Evolutionary conservation across 2,888 invertebrate species (phyloP).

Genomic region (Lucinisca nassula): DNA sequence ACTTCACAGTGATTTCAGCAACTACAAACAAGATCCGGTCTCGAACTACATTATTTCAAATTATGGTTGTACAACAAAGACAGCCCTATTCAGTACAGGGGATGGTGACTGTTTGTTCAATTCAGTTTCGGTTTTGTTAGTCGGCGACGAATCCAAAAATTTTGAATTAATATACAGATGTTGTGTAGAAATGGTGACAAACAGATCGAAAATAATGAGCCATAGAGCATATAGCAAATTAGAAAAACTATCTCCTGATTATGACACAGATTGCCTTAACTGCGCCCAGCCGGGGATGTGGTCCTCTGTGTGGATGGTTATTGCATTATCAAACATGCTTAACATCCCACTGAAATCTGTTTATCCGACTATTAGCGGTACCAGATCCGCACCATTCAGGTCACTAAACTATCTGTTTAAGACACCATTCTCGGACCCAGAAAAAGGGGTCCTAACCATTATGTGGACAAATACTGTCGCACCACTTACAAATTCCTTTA

Average conservation of each 20-base stretch:
- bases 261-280: no score
- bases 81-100: neutral
- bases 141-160: neutral
- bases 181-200: neutral
- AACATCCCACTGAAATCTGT: no score
- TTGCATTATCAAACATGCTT: no score
- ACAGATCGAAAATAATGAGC: neutral
- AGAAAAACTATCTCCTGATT: no score
- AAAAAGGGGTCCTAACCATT: neutral
- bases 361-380: neutral
- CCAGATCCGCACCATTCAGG: neutral
- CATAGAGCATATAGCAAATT: no score
- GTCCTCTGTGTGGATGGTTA: no score
- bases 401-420: no score
- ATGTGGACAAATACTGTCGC: neutral
- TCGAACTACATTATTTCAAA: neutral
- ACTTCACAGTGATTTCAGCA: neutral
- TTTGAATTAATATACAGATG: neutral
- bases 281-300: no score
- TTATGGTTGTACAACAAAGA: neutral
- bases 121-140: neutral
- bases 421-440: neutral
- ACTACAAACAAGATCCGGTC: neutral
- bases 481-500: neutral
- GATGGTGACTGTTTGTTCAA: neutral